Conservation (phyloP, 2,113 vertebrate species). For the Gracilinanus agilis region DNA sequence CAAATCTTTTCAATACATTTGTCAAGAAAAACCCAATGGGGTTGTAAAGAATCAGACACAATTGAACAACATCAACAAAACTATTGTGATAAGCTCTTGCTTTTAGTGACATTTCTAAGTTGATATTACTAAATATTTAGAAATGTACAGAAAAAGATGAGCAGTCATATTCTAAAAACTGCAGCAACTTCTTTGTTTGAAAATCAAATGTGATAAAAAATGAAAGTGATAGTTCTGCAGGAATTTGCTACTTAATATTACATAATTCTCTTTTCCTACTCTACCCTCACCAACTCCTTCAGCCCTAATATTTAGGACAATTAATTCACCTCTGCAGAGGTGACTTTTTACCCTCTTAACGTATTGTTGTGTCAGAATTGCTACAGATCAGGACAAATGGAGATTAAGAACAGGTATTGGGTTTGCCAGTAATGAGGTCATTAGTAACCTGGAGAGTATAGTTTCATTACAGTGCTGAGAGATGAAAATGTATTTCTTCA, state of each 20-base stretch:
- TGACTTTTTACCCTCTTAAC: not conserved
- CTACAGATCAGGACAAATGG: not conserved
- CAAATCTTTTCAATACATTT: no score
- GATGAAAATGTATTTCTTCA: not conserved
- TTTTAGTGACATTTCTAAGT: not conserved
- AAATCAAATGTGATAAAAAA: slow-evolving; percentile 23
- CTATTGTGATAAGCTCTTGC: not conserved
- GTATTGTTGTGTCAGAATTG: not conserved
- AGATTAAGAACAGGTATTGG: not conserved
- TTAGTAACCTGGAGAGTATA: not conserved
- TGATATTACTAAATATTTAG: no score
- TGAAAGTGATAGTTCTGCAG: not conserved
- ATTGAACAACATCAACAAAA: no score
- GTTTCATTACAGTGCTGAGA: not conserved
- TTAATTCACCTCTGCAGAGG: not conserved
- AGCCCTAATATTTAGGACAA: not conserved
- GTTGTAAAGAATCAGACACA: no score
- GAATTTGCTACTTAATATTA: slow-evolving; percentile 56
- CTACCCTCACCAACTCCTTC: not conserved
- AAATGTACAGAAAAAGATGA: slow-evolving; percentile 43
- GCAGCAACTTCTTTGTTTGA: slow-evolving; percentile 36
- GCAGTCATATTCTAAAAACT: slow-evolving; percentile 44
- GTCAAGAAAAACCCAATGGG: no score
- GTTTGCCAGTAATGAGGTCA: not conserved
- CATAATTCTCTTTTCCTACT: slow-evolving; percentile 55